Percentiles rank a stretch among this genome's conserved stretches.
Conservation (phyloP, 2,888 invertebrate species). For the Lumbricus terrestris region DNA sequence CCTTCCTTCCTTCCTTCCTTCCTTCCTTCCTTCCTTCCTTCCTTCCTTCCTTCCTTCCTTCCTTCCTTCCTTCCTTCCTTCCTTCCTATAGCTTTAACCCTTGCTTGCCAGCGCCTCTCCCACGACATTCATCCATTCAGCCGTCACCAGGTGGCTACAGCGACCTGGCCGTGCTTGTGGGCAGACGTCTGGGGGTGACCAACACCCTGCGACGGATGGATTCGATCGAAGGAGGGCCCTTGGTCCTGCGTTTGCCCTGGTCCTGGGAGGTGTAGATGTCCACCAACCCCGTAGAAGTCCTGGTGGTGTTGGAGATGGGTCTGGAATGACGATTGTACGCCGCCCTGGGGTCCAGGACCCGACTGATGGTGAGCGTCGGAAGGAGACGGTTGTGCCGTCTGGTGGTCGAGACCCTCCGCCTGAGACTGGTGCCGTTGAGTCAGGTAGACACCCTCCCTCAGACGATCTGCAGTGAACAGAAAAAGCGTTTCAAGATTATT, state of each 20-base stretch:
- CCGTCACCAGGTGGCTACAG: constrained; percentile 12
- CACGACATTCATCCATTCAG: not conserved
- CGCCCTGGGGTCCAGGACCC: not conserved
- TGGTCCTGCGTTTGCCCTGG: not conserved
- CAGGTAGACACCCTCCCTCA: constrained; percentile 9
- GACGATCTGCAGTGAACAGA: not conserved
- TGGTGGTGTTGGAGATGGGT: constrained; percentile 6
- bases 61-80: not conserved
- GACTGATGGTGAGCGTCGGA: not conserved
- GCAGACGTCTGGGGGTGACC: not conserved
- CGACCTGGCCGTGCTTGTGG: not conserved
- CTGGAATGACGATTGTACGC: not conserved
- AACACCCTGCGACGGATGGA: not conserved
- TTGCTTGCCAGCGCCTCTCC: not conserved
- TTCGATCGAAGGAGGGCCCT: not conserved
- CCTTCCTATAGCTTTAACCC: not conserved
- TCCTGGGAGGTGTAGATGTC: not conserved
- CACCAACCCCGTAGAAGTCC: not conserved
- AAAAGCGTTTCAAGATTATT: not conserved
- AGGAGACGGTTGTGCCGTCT: not conserved
- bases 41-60: too few relatives aligned
- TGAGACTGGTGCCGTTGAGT: not conserved
- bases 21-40: too few relatives aligned
- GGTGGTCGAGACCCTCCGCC: not conserved
- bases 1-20: too few relatives aligned